Evolutionary conservation across 2,113 vertebrate genomes (phyloP), one percentile per base, ranked within the genome.

Genomic region (Myxocyprinus asiaticus): DNA sequence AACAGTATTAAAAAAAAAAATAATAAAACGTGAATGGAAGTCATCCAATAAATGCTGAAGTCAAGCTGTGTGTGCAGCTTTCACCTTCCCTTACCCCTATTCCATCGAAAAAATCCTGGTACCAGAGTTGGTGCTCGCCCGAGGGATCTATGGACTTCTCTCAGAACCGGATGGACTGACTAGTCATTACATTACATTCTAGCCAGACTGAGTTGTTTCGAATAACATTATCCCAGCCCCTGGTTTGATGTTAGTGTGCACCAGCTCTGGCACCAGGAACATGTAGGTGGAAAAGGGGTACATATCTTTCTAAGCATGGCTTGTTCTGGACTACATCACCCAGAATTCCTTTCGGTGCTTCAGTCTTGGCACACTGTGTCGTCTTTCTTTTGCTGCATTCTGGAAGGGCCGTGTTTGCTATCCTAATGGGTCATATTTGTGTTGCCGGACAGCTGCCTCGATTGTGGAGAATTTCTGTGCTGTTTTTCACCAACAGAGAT

Each of bases 41-140:
- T 83, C 80, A 77, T 83, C 55, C 48, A 65, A 83, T 77, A 76
- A 85, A 81, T 86, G 81, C 81, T 83, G 70, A 85, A 81, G 83
- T 86, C 79, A 55, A 48, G 53, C 79, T 67, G 73, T 71, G 62
- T 5, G 53, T 77, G 14, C 1, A 33, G 22, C 22, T 33, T 33
- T 1, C 22, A 33, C 51, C 33, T 58, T 76, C 82, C 81, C 69
- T 80, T 42, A 73, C 69, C 76, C 58, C 67, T 42, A 73, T 44
- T 55, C 22, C 62, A 43, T 8, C 62, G 64, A 47, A 22, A 22
- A 33, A 33, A 33, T 33, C 22, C 22, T 33, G 22, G 22, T 33
- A 33, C 22, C 51, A 12, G 62, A 65, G 74, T 62, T 83, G 59
- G 78, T 86, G 80, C 87, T 87, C 15, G 43, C 12, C 22, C 22